Evolutionary conservation across 2,113 vertebrate species (phyloP).

Genomic region (Thinocorus orbignyianus): DNA sequence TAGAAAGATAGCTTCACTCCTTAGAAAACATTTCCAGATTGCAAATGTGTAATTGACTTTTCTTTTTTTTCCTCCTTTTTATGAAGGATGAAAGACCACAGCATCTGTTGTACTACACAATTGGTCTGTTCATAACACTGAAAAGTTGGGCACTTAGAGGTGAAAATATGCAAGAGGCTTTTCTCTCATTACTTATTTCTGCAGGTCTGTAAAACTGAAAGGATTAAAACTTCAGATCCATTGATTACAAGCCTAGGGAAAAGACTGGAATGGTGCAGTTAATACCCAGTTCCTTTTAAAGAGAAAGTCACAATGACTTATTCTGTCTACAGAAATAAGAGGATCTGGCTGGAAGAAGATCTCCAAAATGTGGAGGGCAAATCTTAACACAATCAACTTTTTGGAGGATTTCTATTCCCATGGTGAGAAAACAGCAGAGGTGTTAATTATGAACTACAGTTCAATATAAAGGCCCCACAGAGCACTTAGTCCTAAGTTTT

Average conservation of each 20-base stretch:
- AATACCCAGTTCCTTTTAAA: constrained; percentile 62
- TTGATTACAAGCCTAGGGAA: constrained; percentile 67
- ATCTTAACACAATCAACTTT: constrained; percentile 57
- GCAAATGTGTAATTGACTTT: not conserved
- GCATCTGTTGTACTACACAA: constrained; percentile 25
- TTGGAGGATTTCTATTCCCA: constrained; percentile 56
- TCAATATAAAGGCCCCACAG: constrained; percentile 65
- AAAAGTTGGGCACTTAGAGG: constrained; percentile 24
- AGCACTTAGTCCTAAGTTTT: constrained; percentile 61
- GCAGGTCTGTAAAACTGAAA: constrained; percentile 47
- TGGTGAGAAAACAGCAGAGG: constrained; percentile 53
- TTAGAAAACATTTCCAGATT: constrained; percentile 11
- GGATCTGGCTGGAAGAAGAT: constrained; percentile 52
- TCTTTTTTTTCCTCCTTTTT: not conserved
- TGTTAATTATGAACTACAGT: constrained; percentile 68
- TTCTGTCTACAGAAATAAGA: constrained; percentile 41
- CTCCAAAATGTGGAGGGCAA: not conserved
- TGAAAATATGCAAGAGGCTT: constrained; percentile 54
- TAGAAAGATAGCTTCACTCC: not conserved
- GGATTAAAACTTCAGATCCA: constrained; percentile 67
- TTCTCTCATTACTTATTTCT: constrained; percentile 48
- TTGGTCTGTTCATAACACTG: not conserved
- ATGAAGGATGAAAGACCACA: constrained; percentile 39
- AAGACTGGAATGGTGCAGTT: constrained; percentile 40
- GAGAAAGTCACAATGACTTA: constrained; percentile 35